A percentile compares a stretch with the other conserved stretches of the same genome.
These are phyloP conservation scores for Palythoa heliodiscus DNA, from an alignment of 92 coral and sea anemone genomes.

Conservation along the genomic window DNA sequence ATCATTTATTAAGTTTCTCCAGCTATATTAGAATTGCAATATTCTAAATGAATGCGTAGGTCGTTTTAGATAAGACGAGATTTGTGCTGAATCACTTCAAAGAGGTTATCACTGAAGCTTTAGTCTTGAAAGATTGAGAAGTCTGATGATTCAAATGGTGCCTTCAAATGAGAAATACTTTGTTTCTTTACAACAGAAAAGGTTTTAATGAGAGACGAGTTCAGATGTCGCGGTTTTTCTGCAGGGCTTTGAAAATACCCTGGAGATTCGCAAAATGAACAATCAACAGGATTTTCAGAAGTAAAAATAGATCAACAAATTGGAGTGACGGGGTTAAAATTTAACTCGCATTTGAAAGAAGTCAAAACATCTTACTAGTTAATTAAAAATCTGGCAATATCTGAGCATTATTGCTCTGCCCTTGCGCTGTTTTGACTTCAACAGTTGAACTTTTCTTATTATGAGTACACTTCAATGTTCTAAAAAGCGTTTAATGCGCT, in stretches of 20 bases:
- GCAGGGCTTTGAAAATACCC: conserved; percentile 30
- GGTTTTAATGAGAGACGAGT: neutral
- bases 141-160: neutral
- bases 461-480: neutral
- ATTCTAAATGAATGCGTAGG: neutral
- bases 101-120: neutral
- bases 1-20: neutral
- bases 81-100: neutral
- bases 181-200: neutral
- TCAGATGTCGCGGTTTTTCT: conserved; percentile 21
- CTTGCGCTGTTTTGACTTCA: neutral
- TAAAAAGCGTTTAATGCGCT: neutral
- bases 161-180: neutral
- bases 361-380: neutral
- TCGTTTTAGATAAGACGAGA: neutral
- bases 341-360: neutral
- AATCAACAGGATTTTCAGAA: neutral
- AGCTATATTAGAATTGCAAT: neutral
- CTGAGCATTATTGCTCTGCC: neutral
- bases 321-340: neutral
- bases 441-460: neutral
- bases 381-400: neutral
- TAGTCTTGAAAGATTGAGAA: neutral
- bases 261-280: neutral
- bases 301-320: neutral